Evolutionary conservation across 2,888 invertebrate genomes (phyloP).

Genomic region (Lypha dubia): DNA sequence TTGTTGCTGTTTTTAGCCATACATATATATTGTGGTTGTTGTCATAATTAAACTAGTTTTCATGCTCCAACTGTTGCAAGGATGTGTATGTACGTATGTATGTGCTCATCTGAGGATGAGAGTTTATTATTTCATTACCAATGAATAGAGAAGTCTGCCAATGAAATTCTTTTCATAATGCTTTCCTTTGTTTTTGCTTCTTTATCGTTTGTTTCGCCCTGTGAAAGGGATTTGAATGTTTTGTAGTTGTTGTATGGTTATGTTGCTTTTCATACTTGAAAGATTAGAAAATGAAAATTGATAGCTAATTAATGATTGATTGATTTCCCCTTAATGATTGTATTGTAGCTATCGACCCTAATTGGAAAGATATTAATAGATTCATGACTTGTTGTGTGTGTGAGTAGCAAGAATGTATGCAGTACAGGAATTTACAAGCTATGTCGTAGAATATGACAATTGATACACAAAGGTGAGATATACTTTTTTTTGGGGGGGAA

Average conservation of each 20-base stretch:
- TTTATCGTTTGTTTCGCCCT: neutral
- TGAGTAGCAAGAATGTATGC: neutral
- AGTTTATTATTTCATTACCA: constrained; percentile 12
- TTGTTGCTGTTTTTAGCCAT: neutral
- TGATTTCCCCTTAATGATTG: constrained; percentile 56
- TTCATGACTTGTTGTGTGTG: no score
- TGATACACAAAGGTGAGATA: neutral
- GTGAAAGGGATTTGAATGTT: constrained; percentile 28
- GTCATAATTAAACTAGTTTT: constrained; percentile 61
- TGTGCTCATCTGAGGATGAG: neutral
- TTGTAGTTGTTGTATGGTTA: neutral
- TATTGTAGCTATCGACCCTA: constrained; percentile 43
- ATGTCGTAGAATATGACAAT: neutral
- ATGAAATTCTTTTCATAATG: constrained; percentile 41
- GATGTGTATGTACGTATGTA: neutral
- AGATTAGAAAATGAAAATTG: constrained; percentile 49
- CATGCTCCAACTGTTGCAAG: constrained; percentile 32
- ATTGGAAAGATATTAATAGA: constrained; percentile 40
- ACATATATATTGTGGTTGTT: neutral
- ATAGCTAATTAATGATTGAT: constrained; percentile 69
- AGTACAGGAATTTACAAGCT: neutral
- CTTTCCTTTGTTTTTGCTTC: neutral
- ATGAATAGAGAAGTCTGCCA: constrained; percentile 29
- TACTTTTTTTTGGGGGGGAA: no score
- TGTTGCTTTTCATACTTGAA: constrained; percentile 32